Evolutionary conservation across 2,888 invertebrate genomes (phyloP), one percentile per base, ranked within the genome.

Genomic region (Agriopis marginaria): DNA sequence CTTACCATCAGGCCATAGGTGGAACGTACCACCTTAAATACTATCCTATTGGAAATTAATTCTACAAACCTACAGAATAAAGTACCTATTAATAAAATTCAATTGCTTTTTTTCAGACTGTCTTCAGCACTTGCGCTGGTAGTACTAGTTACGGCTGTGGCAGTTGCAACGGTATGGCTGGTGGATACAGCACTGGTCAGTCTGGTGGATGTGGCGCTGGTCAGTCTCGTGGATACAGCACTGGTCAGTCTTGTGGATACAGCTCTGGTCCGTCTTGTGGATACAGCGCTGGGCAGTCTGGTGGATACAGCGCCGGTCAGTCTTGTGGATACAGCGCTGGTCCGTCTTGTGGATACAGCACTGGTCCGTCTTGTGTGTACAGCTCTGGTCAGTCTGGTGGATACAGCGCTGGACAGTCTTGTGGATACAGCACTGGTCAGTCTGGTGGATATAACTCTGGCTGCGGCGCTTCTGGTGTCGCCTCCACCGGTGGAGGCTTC

Each of bases 401-500:
- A 23, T 84, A 82, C 44, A 75, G 45, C 66, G 66, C 80, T 80
- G 69, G 39, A 1, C 17, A 23, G 17, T 23, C 17, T 14, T 9
- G 62, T 50, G 66, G 60, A 11, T 63, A 58, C 17, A 66, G 68
- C 40, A 14, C 49, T n/a, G 73, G 66, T 68, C 40, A 71, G 58
- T 12, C 70, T 66, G 47, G 76, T 67, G 54, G 71, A 64, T 54
- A 73, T 68, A 45, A 70, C 61, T 51, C 73, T 50, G 70, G 68
- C 59, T 64, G 58, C 39, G 66, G 70, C 44, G 66, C 70, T 9
- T 65, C 70, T 17, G 76, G 74, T 14, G 76, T 76, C 0, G 70
- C 75, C 8, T 77, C 85, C 17, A 81, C 77, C 63, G 83, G 83
- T 12, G 82, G 81, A 8, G 77, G 76, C 11, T 73, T 82, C 17